Evolutionary conservation across 2,113 vertebrate genomes (phyloP), one percentile per base, ranked within the genome.

Genomic region (Cyprinodon brontotheroides): DNA sequence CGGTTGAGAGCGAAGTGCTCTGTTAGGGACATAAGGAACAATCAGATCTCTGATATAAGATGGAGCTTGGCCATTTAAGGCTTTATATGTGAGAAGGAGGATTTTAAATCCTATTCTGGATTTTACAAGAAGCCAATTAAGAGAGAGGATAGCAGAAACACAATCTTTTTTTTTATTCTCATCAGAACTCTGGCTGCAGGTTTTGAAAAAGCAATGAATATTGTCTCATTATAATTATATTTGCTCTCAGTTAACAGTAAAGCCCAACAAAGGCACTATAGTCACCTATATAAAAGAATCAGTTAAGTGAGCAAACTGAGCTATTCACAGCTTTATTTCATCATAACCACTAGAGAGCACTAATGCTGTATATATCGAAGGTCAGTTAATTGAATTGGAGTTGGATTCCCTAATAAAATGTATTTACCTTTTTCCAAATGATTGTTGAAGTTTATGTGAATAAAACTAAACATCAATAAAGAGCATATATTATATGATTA

Each of bases 311-410:
- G 36, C 11, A 61, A 36, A 61, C 60, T 48, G 22, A n/a, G n/a
- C 22, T 29, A 61, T n/a, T 8, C 14, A n/a, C 11, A 45, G 67
- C 36, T n/a, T 12, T 66, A 53, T 11, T 43, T 36, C 6, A 43
- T 11, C 1, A 29, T 0, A 3, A 17, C 77, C 86, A 83, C 77
- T 3, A 83, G 83, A 75, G 77, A 74, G 77, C 59, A 75, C 78
- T n/a, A 38, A 0, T 36, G 22, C 1, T 50, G 10, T 79, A 41
- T 40, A 11, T 74, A 74, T 74, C 14, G 38, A 29, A 78, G 29
- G 48, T 71, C 70, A 62, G 48, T 12, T 60, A 12, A 71, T 38
- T 53, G 11, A 70, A 59, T 11, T 57, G 11, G 9, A 37, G 50
- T 37, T 40, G 67, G 40, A 6, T 41, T n/a, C 36, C 11, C 7